Percentiles rank a stretch among this genome's conserved stretches.
These are phyloP conservation scores for Nycteola revayana DNA, from an alignment of 2,888 invertebrate genomes.

Conservation along the genomic window DNA sequence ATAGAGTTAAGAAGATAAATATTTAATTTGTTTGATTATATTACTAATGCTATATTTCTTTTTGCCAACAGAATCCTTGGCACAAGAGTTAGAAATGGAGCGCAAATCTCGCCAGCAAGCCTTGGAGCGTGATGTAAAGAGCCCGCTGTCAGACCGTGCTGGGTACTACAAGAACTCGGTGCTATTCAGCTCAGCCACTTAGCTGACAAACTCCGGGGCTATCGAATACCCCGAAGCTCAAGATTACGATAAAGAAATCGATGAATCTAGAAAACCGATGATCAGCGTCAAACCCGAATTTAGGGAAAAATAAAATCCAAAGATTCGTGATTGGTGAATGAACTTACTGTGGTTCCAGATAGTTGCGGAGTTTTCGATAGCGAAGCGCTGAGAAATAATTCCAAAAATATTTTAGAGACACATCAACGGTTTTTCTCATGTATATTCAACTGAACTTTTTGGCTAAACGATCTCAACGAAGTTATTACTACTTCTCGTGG, in stretches of 20 bases:
- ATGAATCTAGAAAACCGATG: constrained; percentile 73
- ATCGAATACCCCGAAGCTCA: constrained; percentile 62
- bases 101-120: constrained; percentile 91
- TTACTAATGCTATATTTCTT: constrained; percentile 9
- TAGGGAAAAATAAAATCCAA: constrained; percentile 71
- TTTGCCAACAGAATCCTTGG: constrained; percentile 88
- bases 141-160: constrained; percentile 90
- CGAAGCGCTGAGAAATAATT: constrained; percentile 22
- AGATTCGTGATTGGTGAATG: constrained; percentile 44
- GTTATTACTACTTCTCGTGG: constrained; percentile 48
- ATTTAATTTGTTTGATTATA: too few species aligned
- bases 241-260: constrained; percentile 59
- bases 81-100: constrained; percentile 93
- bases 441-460: constrained; percentile 49
- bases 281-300: constrained; percentile 81
- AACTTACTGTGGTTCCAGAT: constrained; percentile 32
- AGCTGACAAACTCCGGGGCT: constrained; percentile 73
- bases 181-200: constrained; percentile 93
- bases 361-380: constrained; percentile 18
- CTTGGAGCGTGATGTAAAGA: constrained; percentile 92
- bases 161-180: constrained; percentile 95
- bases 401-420: constrained; percentile 26
- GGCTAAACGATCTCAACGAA: constrained; percentile 61
- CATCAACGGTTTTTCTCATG: constrained; percentile 44
- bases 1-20: too few species aligned